Conservation (phyloP, 2,888 invertebrate species). For the Agonopterix arenella region DNA sequence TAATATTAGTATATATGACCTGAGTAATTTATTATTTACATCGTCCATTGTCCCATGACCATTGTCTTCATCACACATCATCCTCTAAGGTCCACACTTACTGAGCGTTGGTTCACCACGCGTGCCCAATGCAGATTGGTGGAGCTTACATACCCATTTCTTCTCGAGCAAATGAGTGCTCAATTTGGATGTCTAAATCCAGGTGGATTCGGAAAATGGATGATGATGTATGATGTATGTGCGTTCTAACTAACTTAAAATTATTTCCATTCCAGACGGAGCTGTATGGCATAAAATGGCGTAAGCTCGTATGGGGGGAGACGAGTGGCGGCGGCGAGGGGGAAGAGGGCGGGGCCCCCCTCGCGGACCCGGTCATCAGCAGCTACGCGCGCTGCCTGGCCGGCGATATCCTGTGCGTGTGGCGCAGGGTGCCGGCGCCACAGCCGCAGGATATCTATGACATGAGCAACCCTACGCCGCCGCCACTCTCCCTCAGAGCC, state of each 20-base stretch:
- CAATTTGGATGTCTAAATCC: no score
- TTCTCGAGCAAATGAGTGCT: no score
- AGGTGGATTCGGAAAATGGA: no score
- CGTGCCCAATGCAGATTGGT: no score
- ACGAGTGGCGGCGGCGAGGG: constrained; percentile 51
- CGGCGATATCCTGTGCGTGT: constrained; percentile 97
- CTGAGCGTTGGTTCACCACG: no score
- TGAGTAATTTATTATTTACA: no score
- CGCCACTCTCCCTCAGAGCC: constrained; percentile 88
- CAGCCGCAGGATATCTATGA: constrained; percentile 68
- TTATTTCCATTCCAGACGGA: constrained; percentile 88
- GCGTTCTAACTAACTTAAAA: constrained; percentile 8
- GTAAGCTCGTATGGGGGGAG: constrained; percentile 93
- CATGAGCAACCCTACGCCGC: constrained; percentile 73
- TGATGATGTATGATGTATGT: background rate
- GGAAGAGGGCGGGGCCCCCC: constrained; percentile 79
- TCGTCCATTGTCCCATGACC: no score
- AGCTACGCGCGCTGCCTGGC: constrained; percentile 94
- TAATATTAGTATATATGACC: no score
- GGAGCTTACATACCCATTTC: no score
- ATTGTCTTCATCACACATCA: no score
- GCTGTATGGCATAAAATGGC: constrained; percentile 99
- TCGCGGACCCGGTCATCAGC: constrained; percentile 93
- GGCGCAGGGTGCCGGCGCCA: constrained; percentile 89
- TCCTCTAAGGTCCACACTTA: no score